phyloP scores from a whole-genome alignment of 2,797 vertebrate genomes.

The Coreius guichenoti region DNA sequence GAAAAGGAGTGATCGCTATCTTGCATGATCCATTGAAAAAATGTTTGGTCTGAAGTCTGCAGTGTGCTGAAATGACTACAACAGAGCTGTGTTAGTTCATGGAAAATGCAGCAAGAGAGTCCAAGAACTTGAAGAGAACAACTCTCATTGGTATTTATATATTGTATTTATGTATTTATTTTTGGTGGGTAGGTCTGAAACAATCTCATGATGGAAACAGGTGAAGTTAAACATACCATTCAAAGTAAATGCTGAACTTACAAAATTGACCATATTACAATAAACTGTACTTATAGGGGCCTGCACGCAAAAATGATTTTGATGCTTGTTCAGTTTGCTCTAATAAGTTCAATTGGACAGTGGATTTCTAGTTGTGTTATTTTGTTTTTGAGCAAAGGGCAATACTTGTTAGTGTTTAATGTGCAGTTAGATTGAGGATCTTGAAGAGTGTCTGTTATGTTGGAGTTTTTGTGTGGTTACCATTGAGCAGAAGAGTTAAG shows the following conservation, averaged over 20 bases:
- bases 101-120: constrained; percentile 30
- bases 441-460: neutral
- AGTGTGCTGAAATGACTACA: neutral
- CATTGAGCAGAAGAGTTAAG: neutral
- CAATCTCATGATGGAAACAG: no score
- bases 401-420: neutral
- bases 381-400: neutral
- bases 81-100: neutral
- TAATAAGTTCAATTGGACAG: neutral
- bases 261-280: neutral
- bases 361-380: neutral
- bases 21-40: constrained; percentile 13
- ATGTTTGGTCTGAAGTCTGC: neutral
- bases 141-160: neutral
- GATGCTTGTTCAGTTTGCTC: neutral
- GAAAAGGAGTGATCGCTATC: constrained; percentile 15
- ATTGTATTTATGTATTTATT: neutral
- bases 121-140: constrained; percentile 4
- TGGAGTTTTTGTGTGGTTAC: neutral
- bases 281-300: neutral
- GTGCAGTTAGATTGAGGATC: neutral
- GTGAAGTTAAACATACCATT: neutral
- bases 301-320: neutral
- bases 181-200: neutral
- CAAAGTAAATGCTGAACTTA: neutral